These are phyloP conservation scores for Panurus biarmicus DNA, from an alignment of 2,113 vertebrate genomes.

Conservation along the genomic window DNA sequence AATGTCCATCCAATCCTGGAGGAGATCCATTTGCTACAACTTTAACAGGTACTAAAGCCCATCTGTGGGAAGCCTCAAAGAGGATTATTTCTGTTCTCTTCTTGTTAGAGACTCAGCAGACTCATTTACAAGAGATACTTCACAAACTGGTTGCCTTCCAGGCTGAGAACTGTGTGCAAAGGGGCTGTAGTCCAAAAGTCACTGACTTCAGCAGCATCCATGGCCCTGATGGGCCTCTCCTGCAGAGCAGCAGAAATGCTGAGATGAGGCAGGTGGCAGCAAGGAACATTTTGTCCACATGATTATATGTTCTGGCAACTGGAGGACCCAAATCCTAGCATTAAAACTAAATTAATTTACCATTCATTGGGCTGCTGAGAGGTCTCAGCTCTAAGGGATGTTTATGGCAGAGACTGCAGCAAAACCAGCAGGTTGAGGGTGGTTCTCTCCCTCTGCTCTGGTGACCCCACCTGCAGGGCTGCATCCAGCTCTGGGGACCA, in stretches of 20 bases:
- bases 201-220: background rate
- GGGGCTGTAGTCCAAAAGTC: background rate
- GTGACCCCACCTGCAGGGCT: background rate
- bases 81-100: constrained; percentile 24
- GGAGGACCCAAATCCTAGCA: background rate
- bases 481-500: background rate
- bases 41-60: background rate
- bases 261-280: background rate
- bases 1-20: background rate
- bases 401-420: background rate
- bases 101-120: background rate
- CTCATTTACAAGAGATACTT: background rate
- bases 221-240: background rate
- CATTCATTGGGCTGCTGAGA: background rate
- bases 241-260: background rate
- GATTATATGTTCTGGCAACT: background rate
- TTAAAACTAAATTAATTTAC: background rate
- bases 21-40: constrained; percentile 2
- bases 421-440: background rate
- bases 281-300: background rate
- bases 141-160: background rate
- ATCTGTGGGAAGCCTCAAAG: background rate
- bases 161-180: background rate
- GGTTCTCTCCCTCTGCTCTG: background rate
- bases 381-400: background rate